phyloP scores from a whole-genome alignment of 2,888 invertebrate genomes.

The Protodeltote pygarga region DNA sequence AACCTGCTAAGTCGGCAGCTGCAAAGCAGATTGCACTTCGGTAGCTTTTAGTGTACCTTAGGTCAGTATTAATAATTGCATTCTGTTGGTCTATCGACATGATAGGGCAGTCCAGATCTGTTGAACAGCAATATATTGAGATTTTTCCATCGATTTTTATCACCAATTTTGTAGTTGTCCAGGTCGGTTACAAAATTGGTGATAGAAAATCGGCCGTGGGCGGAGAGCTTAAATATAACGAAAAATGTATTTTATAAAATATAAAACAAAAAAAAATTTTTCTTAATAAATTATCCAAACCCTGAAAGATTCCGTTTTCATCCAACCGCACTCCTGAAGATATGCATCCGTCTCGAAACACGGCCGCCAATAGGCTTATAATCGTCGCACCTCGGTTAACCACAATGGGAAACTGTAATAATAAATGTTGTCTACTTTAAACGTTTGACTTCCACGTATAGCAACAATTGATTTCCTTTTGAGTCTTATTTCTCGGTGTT shows the following conservation, averaged over 20 bases:
- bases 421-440: too few relatives aligned
- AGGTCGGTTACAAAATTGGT: too few relatives aligned
- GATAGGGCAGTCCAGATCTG: constrained; percentile 37
- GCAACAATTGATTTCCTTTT: too few relatives aligned
- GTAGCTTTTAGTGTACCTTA: neutral
- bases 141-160: too few relatives aligned
- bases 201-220: too few relatives aligned
- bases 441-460: too few relatives aligned
- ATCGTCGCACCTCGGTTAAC: constrained; percentile 73
- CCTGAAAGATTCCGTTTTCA: constrained; percentile 64
- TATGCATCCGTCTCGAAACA: constrained; percentile 71
- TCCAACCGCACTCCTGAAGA: constrained; percentile 56
- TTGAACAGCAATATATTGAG: neutral
- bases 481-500: too few relatives aligned
- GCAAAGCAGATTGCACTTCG: constrained; percentile 53
- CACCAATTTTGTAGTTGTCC: too few relatives aligned
- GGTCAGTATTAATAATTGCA: neutral
- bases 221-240: too few relatives aligned
- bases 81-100: constrained; percentile 14
- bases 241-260: neutral
- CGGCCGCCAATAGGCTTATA: constrained; percentile 67
- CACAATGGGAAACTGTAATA: constrained; percentile 61
- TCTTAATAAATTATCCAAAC: too few relatives aligned
- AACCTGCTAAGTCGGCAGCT: constrained; percentile 73
- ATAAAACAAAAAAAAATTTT: neutral